These are phyloP conservation scores for Porites divaricata DNA, from an alignment of 92 coral and sea anemone genomes.

Conservation along the genomic window DNA sequence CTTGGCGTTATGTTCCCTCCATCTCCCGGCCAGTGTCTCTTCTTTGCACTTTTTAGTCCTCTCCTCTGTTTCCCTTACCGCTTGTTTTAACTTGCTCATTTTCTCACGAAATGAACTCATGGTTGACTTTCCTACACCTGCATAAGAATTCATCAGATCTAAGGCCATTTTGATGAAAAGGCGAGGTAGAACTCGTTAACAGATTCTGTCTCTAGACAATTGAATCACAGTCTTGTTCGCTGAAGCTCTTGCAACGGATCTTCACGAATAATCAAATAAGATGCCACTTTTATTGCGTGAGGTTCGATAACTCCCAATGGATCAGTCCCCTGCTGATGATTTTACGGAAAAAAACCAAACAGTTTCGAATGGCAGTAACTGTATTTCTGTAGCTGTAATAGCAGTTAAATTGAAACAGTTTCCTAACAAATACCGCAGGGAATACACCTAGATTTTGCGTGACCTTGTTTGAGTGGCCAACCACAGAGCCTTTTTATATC, in stretches of 20 bases:
- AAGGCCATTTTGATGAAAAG: constrained; percentile 12
- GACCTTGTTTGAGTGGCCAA: background rate
- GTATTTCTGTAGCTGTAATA: background rate
- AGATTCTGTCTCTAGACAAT: constrained; percentile 4
- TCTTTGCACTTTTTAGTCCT: background rate
- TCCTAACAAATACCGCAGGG: background rate
- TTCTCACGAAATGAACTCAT: constrained; percentile 34
- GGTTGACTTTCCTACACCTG: constrained; percentile 6
- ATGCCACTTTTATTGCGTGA: background rate
- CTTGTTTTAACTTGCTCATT: constrained; percentile 31
- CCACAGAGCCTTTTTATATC: background rate
- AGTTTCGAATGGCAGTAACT: constrained; percentile 9
- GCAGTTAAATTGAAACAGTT: background rate
- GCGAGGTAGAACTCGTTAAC: constrained; percentile 3
- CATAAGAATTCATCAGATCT: background rate
- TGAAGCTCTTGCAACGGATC: background rate
- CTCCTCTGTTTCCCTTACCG: constrained; percentile 36
- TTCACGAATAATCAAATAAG: background rate
- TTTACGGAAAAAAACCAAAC: background rate
- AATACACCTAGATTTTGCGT: background rate
- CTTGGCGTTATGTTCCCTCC: constrained; percentile 37
- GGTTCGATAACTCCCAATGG: background rate
- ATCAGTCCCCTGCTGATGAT: background rate
- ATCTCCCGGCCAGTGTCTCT: constrained; percentile 38
- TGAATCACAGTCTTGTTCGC: background rate